A percentile compares a stretch with the other conserved stretches of the same genome.
These are phyloP conservation scores for Mamestra brassicae DNA, from an alignment of 2,888 invertebrate genomes.

Conservation along the genomic window DNA sequence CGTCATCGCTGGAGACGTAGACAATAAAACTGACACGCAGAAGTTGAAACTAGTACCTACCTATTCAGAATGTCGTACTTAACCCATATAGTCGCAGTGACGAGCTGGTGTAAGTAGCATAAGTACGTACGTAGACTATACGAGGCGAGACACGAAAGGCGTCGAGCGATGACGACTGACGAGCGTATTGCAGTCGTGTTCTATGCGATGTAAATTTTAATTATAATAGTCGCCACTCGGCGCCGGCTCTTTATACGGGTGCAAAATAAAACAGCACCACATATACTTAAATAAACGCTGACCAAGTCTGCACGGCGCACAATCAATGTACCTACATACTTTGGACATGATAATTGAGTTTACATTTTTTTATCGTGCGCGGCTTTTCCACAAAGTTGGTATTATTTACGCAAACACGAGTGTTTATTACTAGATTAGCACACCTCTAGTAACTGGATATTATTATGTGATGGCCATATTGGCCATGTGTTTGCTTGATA, in stretches of 20 bases:
- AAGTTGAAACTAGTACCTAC: not conserved
- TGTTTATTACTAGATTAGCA: slow-evolving; percentile 37
- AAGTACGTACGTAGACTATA: slow-evolving; percentile 21
- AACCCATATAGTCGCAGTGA: slow-evolving; percentile 25
- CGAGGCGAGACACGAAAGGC: slow-evolving; percentile 61
- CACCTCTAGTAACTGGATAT: slow-evolving; percentile 38
- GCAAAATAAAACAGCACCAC: slow-evolving; percentile 47
- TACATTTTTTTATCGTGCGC: not conserved
- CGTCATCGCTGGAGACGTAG: not conserved
- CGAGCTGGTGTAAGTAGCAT: slow-evolving; percentile 11
- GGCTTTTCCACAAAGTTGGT: not conserved
- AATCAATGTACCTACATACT: not conserved
- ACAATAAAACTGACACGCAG: not conserved
- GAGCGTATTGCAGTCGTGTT: slow-evolving; percentile 69
- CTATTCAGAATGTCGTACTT: slow-evolving; percentile 16
- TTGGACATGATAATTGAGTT: slow-evolving; percentile 20
- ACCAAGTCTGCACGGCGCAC: slow-evolving; percentile 27
- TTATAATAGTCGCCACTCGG: slow-evolving; percentile 62
- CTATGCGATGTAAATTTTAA: slow-evolving; percentile 77
- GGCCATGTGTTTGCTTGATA: slow-evolving; percentile 35
- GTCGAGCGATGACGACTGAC: slow-evolving; percentile 54
- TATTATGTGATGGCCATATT: slow-evolving; percentile 11
- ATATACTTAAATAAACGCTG: slow-evolving; percentile 34
- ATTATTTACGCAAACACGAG: slow-evolving; percentile 27
- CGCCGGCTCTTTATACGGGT: slow-evolving; percentile 49